Evolutionary conservation across 1,140 invertebrate species (phyloP).

Genomic region (Drosophila bocki): DNA sequence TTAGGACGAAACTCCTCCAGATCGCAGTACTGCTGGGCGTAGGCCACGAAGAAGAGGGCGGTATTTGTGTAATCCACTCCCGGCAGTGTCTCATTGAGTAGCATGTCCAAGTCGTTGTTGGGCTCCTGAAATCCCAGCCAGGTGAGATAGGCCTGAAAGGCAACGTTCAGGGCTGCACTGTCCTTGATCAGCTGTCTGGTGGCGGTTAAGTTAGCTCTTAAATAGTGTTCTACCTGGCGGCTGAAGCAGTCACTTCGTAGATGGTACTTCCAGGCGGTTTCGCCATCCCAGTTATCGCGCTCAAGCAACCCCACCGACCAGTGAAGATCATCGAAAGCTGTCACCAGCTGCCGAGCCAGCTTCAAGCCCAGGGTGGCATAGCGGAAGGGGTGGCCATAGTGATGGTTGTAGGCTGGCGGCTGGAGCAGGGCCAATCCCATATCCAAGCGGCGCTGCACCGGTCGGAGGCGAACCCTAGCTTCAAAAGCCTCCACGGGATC

Average conservation of each 20-base stretch:
- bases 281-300: conserved; percentile 95
- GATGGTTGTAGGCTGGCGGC: conserved; percentile 95
- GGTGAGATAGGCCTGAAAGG: conserved; percentile 86
- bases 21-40: conserved; percentile 86
- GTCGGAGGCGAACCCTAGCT: conserved; percentile 82
- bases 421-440: conserved; percentile 98
- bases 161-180: conserved; percentile 87
- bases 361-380: conserved; percentile 97
- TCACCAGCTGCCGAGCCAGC: conserved; percentile 96
- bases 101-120: conserved; percentile 57
- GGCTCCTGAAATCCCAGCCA: conserved; percentile 75
- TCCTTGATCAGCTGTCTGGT: conserved; percentile 90
- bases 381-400: conserved; percentile 95
- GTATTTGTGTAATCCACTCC: conserved; percentile 74
- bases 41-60: conserved; percentile 91
- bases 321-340: conserved; percentile 98
- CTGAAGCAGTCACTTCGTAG: conserved; percentile 94
- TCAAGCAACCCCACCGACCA: conserved; percentile 92
- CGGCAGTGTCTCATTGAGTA: conserved; percentile 68
- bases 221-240: conserved; percentile 91
- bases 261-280: conserved; percentile 95
- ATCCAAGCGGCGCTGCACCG: conserved; percentile 98
- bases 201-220: conserved; percentile 86
- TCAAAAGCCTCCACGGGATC: conserved; percentile 72
- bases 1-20: conserved; percentile 4